A percentile compares a stretch with the other conserved stretches of the same genome.
Evolutionary conservation across 2,113 vertebrate genomes (phyloP).

Genomic region (Gobio gobio): DNA sequence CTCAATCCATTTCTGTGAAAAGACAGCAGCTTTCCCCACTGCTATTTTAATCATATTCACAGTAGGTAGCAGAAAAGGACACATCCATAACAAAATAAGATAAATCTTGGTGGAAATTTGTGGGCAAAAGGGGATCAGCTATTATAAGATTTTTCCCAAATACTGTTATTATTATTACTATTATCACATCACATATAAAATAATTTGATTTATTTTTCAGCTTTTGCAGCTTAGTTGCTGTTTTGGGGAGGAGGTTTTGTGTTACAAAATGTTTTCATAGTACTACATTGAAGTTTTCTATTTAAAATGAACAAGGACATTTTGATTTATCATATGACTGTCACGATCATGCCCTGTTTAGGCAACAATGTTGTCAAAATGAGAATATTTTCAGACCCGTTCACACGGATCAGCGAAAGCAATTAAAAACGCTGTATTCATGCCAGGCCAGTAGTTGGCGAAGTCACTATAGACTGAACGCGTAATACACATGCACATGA

Average conservation of each 20-base stretch:
- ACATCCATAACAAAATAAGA: slow-evolving; percentile 37
- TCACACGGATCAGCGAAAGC: too few relatives aligned
- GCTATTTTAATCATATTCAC: slow-evolving; percentile 49
- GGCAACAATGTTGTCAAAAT: too few relatives aligned
- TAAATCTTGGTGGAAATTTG: neutral
- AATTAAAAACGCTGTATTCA: too few relatives aligned
- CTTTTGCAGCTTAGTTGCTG: neutral
- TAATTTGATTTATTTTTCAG: too few relatives aligned
- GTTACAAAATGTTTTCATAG: neutral
- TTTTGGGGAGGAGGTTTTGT: neutral
- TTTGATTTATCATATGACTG: too few relatives aligned
- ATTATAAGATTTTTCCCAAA: too few relatives aligned
- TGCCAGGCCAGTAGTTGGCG: too few relatives aligned
- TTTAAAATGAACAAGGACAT: neutral
- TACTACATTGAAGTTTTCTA: neutral
- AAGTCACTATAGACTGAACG: too few relatives aligned
- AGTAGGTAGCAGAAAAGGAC: slow-evolving; percentile 23
- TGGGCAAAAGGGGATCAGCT: slow-evolving; percentile 6
- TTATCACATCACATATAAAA: neutral
- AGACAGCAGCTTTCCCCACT: slow-evolving; percentile 15
- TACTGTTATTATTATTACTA: neutral
- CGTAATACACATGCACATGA: too few relatives aligned
- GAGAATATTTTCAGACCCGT: too few relatives aligned
- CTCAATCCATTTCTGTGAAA: neutral
- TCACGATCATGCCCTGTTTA: too few relatives aligned